Base-by-base conservation (phyloP, 1,140 invertebrate genomes). In the Charaxes varanes region DNA sequence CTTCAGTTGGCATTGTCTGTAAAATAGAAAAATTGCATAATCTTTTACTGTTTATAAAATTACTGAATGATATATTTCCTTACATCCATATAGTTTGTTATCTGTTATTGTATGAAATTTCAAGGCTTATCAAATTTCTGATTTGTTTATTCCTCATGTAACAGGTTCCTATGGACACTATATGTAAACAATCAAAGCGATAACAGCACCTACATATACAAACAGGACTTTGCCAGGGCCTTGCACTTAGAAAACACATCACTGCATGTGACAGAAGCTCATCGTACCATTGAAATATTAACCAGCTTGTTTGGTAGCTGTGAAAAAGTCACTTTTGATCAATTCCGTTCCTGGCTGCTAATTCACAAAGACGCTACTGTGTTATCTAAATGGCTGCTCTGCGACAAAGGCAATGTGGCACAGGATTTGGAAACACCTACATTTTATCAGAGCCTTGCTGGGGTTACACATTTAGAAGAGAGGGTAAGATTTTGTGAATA, bases 371-470 rank as follows among this genome's bases (percentile, higher is more conserved):
- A 91, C 67, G 91, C 91, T 2, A 94, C 93, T 1, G 89, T 93
- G 1, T 77, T 96, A 2, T 93, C 93, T 10, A 89, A 90, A 58
- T 96, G 94, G 94, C 76, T 96, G 15, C 67, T 96, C 6, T 84
- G 87, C 8, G 91, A 93, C 49, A 87, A 88, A 53, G 88, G 93
- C 6, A 90, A 89, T 24, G 79, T 94, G 0, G 90, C 90, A 8
- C 92, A 92, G 41, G 93, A 96, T 61, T 83, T 91, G 54, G 94
- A 96, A 66, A 94, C 93, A 7, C 94, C 94, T 2, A 96, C 94
- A 1, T 96, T 96, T 66, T 96, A 96, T 68, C 94, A 97, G 73
- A 96, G 93, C 13, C 77, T 97, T 10, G 93, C 94, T 41, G 94
- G 94, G 17, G 94, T 97, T 8, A 97, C 94, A 32, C 94, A 97